These are phyloP conservation scores for Phortica okadai DNA, from an alignment of 2,888 invertebrate genomes.

Conservation along the genomic window DNA sequence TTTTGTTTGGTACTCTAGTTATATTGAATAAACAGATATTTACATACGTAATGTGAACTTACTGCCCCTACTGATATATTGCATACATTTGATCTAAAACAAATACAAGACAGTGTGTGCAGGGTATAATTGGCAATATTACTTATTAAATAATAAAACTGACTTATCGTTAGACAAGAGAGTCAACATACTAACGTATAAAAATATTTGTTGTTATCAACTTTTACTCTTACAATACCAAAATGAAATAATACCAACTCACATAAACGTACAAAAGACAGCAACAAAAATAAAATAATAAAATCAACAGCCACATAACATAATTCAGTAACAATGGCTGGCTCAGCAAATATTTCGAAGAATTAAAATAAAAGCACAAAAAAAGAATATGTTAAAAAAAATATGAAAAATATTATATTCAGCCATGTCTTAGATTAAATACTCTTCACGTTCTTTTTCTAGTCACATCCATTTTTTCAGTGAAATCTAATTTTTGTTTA, in stretches of 20 bases:
- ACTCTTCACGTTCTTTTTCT: too few relatives aligned
- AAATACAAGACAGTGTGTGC: neutral
- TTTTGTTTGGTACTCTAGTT: too few relatives aligned
- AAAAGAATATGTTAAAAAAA: conserved; percentile 33
- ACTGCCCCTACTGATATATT: too few relatives aligned
- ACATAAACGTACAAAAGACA: neutral
- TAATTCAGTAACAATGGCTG: conserved; percentile 66
- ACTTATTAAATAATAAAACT: conserved; percentile 69
- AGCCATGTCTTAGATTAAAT: neutral
- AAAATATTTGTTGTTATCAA: conserved; percentile 20
- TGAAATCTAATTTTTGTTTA: too few relatives aligned
- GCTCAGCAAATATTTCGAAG: conserved; percentile 65
- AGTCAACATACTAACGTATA: conserved; percentile 58
- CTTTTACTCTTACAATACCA: conserved; percentile 4
- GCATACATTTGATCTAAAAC: too few relatives aligned
- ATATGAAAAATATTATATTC: neutral
- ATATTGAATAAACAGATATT: too few relatives aligned
- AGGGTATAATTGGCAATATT: conserved; percentile 41
- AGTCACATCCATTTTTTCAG: too few relatives aligned
- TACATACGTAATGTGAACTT: too few relatives aligned
- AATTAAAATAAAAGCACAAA: conserved; percentile 62
- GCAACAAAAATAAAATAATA: conserved; percentile 51
- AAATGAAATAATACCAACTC: neutral
- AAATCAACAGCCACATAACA: conserved; percentile 66
- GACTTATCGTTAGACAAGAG: conserved; percentile 69